Conservation (phyloP, 2,888 invertebrate species). For the Cartodere bifasciata region DNA sequence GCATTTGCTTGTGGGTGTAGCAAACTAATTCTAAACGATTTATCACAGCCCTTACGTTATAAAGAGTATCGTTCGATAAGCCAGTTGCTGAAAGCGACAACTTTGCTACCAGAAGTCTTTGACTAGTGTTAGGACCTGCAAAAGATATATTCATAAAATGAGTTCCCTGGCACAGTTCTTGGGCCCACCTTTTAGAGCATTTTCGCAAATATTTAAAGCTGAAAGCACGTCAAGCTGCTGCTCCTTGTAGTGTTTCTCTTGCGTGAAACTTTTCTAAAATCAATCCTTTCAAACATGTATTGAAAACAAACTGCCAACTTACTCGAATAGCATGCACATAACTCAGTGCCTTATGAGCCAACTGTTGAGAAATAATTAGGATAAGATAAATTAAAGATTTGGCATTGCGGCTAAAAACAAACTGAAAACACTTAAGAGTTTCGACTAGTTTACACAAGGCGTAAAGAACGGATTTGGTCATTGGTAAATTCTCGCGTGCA, state of each 20-base stretch:
- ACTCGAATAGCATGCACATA: constrained; percentile 56
- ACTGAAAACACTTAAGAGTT: constrained; percentile 63
- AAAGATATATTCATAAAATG: constrained; percentile 6
- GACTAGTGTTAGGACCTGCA: constrained; percentile 31
- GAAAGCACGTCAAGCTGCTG: constrained; percentile 58
- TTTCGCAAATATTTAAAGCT: constrained; percentile 61
- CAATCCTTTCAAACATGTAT: constrained; percentile 6
- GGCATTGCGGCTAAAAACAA: constrained; percentile 54
- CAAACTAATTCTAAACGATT: constrained; percentile 52
- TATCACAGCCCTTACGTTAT: constrained; percentile 46
- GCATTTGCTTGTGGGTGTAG: constrained; percentile 44
- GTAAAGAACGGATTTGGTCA: constrained; percentile 63
- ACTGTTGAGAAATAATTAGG: constrained; percentile 66
- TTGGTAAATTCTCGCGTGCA: constrained; percentile 58
- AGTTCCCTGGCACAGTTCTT: too few relatives aligned
- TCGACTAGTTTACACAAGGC: constrained; percentile 71
- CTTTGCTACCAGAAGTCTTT: constrained; percentile 30
- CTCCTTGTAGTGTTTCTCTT: constrained; percentile 50
- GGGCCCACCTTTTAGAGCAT: constrained; percentile 45
- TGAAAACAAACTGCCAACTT: constrained; percentile 14
- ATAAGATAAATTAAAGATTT: constrained; percentile 59
- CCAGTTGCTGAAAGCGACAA: constrained; percentile 39
- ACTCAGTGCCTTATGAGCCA: constrained; percentile 59
- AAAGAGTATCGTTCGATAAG: constrained; percentile 50
- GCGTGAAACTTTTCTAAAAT: constrained; percentile 42